Base-by-base conservation (phyloP, 2,113 vertebrate genomes). In the Cynocephalus volans region DNA sequence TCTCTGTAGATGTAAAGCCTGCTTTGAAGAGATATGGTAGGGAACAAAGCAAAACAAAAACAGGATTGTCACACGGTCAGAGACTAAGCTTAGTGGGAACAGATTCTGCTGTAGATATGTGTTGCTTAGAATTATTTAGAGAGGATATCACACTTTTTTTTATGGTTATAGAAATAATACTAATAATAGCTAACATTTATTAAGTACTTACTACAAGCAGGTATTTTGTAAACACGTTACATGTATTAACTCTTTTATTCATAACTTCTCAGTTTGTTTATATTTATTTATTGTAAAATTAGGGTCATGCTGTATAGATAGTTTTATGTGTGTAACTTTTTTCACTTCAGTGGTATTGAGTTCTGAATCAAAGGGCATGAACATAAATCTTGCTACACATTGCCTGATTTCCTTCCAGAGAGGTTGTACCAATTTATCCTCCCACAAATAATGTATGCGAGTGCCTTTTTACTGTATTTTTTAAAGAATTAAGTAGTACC, bases 111-210 rank as follows among this genome's bases (percentile, higher is more conserved):
- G 2, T 45, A 70, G 19, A 15, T 60, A 11, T 1, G 6, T 26
- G 28, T 89, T 80, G 10, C 58, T 94, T 88, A 92, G 90, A 93
- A 9, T 77, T 67, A 6, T 77, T 80, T 45, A 90, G 36, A 62
- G 56, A 95, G 60, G 9, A 41, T 81, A n/a, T 62, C 69, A 48
- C 72, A 77, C 24, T 15, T 2, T 54, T 70, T 79, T 64, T 93
- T n/a, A 64, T 87, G 19, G 58, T 88, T 90, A 26, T 52, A 87
- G 24, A 81, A 82, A 33, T 52, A 81, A 80, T 28, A 54, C 28
- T 65, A 41, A 24, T n/a, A 52, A 73, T 79, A 67, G 85, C 84
- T 77, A 80, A 69, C 58, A 6, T 52, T 81, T 45, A 18, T 69
- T 36, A 41, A 92, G 15, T 52, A 24, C 45, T 85, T 77, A 69